phyloP scores from a whole-genome alignment of 30 jellyfish, hydroid and myxozoan genomes.

The Cassiopea xamachana region DNA sequence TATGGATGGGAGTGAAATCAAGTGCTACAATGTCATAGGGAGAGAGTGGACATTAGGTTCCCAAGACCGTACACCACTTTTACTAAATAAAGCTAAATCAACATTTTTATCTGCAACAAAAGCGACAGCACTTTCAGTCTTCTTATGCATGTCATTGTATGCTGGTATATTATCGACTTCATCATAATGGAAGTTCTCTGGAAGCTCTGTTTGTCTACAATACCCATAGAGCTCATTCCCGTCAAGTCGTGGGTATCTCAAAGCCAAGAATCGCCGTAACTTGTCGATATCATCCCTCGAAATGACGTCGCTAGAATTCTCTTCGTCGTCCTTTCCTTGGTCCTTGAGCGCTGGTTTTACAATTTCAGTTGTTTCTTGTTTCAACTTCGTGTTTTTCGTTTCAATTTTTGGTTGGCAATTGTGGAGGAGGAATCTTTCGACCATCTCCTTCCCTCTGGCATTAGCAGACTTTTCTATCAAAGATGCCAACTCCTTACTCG shows the following conservation, averaged over 20 bases:
- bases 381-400: background rate
- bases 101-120: too few species aligned
- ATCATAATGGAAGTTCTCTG: conserved; percentile 8
- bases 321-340: background rate
- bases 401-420: background rate
- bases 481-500: background rate
- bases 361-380: background rate
- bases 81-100: too few species aligned
- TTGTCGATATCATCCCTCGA: conserved; percentile 4
- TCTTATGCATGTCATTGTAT: too few species aligned
- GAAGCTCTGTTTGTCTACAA: conserved; percentile 1
- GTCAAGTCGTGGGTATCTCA: conserved; percentile 43
- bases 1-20: too few species aligned
- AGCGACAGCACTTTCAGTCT: too few species aligned
- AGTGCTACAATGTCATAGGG: too few species aligned
- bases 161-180: background rate
- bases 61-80: too few species aligned
- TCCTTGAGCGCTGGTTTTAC: background rate
- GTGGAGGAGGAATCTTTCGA: background rate
- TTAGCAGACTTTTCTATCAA: conserved; percentile 8
- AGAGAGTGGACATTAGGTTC: too few species aligned
- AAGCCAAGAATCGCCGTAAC: conserved; percentile 22
- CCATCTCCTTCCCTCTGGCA: conserved; percentile 29
- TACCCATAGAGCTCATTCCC: background rate
- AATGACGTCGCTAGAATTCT: background rate